Base-by-base conservation (phyloP, 2,797 vertebrate species). In the Danio kyathit region DNA sequence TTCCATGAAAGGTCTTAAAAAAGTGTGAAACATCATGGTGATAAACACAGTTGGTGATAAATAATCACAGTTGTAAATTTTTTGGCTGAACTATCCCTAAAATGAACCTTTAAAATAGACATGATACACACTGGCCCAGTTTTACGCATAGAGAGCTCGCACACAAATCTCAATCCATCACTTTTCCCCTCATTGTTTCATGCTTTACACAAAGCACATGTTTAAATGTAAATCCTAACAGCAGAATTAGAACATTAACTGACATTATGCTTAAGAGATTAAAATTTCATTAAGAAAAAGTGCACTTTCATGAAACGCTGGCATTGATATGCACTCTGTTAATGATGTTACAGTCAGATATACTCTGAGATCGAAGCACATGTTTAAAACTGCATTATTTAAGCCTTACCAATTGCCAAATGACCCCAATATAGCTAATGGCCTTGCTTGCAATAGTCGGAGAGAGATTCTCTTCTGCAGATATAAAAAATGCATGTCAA, bases 231-330 rank as follows among this genome's bases (percentile, higher is more conserved):
- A 48, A 65, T 74, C 13, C 57, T 48, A 65, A 74, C 19, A 40
- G 51, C 41, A 57, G 70, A 66, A 59, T 74, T 80, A 59, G 14
- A 65, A 66, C 19, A 61, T 74, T 66, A 74, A 74, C 70, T 80
- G 61, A 57, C 21, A 66, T 80, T 59, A 66, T 80, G 61, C 60
- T 80, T 66, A 63, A 63, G 60, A 74, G 51, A 74, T 66, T 74
- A 66, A 21, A 65, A 48, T 66, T 74, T 74, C 70, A 80, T 80
- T 74, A 80, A 56, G 60, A 74, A 65, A 80, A 80, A 66, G 51
- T 80, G 69, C 70, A 59, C 79, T 80, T 73, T 80, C 13, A 65
- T 74, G 70, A 66, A 65, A 57, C 70, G 48, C 48, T 56, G 60
- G 60, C 52, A 14, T 80, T 64, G 69, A 59, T 69, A 66, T 56